Evolutionary conservation across 2,888 invertebrate genomes (phyloP).

Genomic region (Syrphus vitripennis): DNA sequence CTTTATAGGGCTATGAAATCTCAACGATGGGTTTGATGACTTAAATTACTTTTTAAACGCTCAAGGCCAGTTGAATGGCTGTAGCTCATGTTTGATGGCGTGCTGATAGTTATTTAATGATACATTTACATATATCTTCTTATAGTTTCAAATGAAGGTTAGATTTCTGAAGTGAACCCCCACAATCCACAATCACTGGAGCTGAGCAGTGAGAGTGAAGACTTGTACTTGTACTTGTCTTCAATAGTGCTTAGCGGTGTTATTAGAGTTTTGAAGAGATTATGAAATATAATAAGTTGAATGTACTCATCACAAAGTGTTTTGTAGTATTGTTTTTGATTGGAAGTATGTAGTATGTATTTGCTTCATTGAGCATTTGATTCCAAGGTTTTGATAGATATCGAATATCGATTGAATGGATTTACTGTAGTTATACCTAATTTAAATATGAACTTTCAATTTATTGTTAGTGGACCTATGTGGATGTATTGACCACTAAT

Average conservation of each 20-base stretch:
- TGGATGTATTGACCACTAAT: no score
- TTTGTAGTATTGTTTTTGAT: conserved; percentile 8
- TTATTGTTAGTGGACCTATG: background rate
- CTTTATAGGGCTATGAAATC: conserved; percentile 17
- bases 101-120: conserved; percentile 48
- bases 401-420: background rate
- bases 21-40: conserved; percentile 27
- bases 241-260: conserved; percentile 19
- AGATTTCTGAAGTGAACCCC: conserved; percentile 11
- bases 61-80: conserved; percentile 51
- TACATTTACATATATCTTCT: conserved; percentile 19
- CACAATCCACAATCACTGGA: no score
- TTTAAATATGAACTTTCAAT: background rate
- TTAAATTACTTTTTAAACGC: conserved; percentile 54
- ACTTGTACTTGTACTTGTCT: conserved; percentile 19
- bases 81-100: conserved; percentile 12
- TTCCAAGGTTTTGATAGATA: conserved; percentile 12
- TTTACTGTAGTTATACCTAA: background rate
- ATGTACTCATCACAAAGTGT: background rate
- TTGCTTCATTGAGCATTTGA: background rate
- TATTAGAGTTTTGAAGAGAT: background rate
- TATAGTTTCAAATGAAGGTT: conserved; percentile 40
- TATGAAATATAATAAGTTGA: conserved; percentile 17
- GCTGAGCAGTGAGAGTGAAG: conserved; percentile 7
- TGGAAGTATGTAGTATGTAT: background rate